These are phyloP conservation scores for Sarotherodon lohbergeri DNA, from an alignment of 2,113 vertebrate genomes.

Conservation along the genomic window DNA sequence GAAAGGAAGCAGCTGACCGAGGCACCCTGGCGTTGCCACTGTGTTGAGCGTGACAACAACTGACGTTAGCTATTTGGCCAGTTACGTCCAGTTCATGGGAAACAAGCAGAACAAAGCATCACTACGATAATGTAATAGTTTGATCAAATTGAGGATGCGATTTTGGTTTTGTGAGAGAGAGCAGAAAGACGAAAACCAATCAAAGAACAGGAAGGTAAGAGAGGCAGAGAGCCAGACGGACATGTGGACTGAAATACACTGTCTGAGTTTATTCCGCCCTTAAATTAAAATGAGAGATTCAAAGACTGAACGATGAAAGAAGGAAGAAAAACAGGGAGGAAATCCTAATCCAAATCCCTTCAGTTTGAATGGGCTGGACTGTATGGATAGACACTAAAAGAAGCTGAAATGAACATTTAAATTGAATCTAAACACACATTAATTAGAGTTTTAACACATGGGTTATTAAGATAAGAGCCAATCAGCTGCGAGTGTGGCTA, in stretches of 20 bases:
- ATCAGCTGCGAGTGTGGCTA: not conserved
- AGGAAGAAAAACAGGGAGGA: not conserved
- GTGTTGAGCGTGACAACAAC: not conserved
- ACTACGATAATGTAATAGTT: not conserved
- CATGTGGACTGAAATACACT: not conserved
- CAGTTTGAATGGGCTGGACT: not conserved
- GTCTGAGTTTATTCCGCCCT: not conserved
- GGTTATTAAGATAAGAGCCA: not conserved
- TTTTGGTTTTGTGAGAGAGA: not conserved
- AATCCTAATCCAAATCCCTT: slow-evolving; percentile 11
- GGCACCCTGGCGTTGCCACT: slow-evolving; percentile 12
- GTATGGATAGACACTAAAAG: not conserved
- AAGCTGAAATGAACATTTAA: not conserved
- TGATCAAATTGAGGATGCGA: not conserved
- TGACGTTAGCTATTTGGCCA: not conserved
- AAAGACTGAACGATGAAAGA: not conserved
- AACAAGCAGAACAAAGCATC: not conserved
- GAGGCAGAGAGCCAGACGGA: not conserved
- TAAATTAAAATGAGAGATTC: not conserved
- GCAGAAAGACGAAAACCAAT: not conserved
- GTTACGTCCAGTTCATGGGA: not conserved
- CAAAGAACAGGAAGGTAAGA: not conserved
- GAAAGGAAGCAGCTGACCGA: slow-evolving; percentile 34
- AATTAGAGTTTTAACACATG: not conserved
- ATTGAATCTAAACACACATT: not conserved